phyloP scores from a whole-genome alignment of 2,797 vertebrate genomes.

The Pelochelys cantorii region DNA sequence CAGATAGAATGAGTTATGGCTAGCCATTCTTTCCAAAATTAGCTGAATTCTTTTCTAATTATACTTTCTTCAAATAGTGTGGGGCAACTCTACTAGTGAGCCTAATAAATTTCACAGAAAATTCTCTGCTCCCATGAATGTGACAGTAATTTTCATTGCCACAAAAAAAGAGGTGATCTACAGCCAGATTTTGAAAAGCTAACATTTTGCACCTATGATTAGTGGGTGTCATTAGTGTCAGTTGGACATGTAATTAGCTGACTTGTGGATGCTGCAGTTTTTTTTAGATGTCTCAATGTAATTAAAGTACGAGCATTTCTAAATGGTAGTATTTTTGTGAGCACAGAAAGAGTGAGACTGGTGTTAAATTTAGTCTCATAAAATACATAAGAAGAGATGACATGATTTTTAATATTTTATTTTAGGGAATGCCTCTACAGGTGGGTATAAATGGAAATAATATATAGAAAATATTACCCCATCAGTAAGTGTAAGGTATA shows the following conservation, averaged over 20 bases:
- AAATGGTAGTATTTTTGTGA: constrained; percentile 15
- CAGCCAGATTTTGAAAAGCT: constrained; percentile 46
- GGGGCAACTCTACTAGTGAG: constrained; percentile 53
- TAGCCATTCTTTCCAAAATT: constrained; percentile 50
- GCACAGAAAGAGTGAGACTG: neutral
- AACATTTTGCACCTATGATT: neutral
- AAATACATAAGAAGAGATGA: neutral
- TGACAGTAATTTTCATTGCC: constrained; percentile 63
- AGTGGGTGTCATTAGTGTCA: constrained; percentile 24
- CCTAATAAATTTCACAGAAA: constrained; percentile 71
- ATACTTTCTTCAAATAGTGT: constrained; percentile 62
- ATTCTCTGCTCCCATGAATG: constrained; percentile 53
- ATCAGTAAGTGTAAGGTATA: constrained; percentile 12
- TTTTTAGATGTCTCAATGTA: neutral
- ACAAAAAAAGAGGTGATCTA: constrained; percentile 46
- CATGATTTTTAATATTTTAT: neutral
- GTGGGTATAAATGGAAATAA: constrained; percentile 27
- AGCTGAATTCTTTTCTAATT: constrained; percentile 75
- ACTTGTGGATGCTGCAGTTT: neutral
- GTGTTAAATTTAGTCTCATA: constrained; percentile 24
- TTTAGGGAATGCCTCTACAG: neutral
- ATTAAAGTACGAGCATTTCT: constrained; percentile 29
- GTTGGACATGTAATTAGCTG: constrained; percentile 18
- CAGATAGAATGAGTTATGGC: constrained; percentile 70
- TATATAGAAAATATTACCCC: neutral